Conservation (phyloP, 2,797 vertebrate species). For the Pipistrellus pygmaeus region DNA sequence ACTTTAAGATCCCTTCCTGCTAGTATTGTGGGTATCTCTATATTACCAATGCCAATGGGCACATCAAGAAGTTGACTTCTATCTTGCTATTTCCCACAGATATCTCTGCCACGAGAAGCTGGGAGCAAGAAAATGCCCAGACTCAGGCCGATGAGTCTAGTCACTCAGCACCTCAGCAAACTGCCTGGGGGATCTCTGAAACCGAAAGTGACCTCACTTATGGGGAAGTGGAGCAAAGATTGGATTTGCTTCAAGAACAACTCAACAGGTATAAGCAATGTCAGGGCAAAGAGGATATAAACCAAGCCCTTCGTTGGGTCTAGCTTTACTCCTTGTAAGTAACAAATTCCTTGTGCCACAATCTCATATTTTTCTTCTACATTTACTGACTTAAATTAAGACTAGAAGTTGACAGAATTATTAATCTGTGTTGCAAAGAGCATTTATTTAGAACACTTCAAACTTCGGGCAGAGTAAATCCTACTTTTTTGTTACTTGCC, state of each 20-base stretch:
- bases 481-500: background rate
- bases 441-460: slow-evolving; percentile 35
- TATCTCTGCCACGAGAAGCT: slow-evolving; percentile 87
- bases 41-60: background rate
- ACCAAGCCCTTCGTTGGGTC: background rate
- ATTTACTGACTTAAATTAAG: slow-evolving; percentile 47
- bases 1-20: background rate
- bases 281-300: background rate
- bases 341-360: background rate
- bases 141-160: slow-evolving; percentile 90
- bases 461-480: background rate
- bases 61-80: background rate
- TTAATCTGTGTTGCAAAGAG: background rate
- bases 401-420: slow-evolving; percentile 45
- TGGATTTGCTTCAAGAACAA: slow-evolving; percentile 97
- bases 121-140: slow-evolving; percentile 90
- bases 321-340: background rate
- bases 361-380: background rate
- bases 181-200: slow-evolving; percentile 92
- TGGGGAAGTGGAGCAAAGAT: slow-evolving; percentile 96
- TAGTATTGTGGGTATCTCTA: background rate
- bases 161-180: slow-evolving; percentile 88
- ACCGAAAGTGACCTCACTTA: slow-evolving; percentile 96
- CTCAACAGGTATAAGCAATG: slow-evolving; percentile 94
- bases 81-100: slow-evolving; percentile 88